These are phyloP conservation scores for Cheumatopsyche charites DNA, from an alignment of 1,140 invertebrate genomes.

Conservation along the genomic window DNA sequence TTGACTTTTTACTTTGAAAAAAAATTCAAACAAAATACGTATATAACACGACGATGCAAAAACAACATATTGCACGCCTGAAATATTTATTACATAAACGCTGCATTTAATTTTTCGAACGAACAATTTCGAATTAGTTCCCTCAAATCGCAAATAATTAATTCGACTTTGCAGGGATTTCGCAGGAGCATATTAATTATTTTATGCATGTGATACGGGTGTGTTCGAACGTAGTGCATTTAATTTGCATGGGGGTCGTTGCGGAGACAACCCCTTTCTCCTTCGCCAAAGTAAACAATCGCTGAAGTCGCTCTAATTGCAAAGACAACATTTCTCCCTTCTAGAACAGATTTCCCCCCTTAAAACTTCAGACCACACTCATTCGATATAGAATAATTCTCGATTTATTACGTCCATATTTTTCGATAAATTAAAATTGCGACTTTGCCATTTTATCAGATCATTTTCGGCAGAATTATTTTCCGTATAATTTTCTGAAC, in stretches of 20 bases:
- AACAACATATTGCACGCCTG: background rate
- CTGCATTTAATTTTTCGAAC: no score
- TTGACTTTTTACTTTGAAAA: no score
- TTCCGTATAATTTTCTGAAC: background rate
- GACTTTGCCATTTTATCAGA: background rate
- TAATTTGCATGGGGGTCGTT: slow-evolving; percentile 36
- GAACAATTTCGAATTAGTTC: background rate
- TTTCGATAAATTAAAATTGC: background rate
- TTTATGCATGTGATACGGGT: background rate
- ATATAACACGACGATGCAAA: no score
- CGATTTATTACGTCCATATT: no score
- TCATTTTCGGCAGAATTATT: background rate
- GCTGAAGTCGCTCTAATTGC: slow-evolving; percentile 36
- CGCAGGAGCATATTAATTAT: no score
- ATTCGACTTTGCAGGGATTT: background rate
- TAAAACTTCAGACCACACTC: background rate
- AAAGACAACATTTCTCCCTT: slow-evolving; percentile 32
- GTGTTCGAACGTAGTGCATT: slow-evolving; percentile 19
- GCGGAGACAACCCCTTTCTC: slow-evolving; percentile 35
- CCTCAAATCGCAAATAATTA: background rate
- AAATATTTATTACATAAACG: background rate
- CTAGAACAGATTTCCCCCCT: background rate
- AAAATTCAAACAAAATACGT: no score
- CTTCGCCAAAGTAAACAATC: slow-evolving; percentile 35
- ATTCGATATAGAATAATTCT: background rate